A percentile compares a stretch with the other conserved stretches of the same genome.
Conservation (phyloP, 2,797 vertebrate genomes). For the Hoplostethus mediterraneus region DNA sequence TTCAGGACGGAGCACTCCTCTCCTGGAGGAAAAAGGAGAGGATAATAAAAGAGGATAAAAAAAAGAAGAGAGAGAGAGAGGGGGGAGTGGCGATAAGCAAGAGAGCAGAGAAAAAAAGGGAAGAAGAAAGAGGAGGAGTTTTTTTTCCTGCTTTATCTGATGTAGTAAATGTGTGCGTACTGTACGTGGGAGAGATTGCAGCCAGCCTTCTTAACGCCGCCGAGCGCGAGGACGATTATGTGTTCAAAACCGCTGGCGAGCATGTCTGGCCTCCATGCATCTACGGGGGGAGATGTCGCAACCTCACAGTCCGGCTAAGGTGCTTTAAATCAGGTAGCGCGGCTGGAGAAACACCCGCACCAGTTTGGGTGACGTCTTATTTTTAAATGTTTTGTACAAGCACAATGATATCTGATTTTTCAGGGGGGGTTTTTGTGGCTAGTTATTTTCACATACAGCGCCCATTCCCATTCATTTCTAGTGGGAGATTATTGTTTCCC, state of each 20-base stretch:
- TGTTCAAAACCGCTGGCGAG: slow-evolving; percentile 61
- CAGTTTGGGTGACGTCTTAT: not conserved
- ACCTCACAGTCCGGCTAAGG: slow-evolving; percentile 30
- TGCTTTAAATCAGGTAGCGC: slow-evolving; percentile 45
- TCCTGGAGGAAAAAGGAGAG: slow-evolving; percentile 62
- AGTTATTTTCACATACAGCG: too few relatives aligned
- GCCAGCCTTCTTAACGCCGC: slow-evolving; percentile 41
- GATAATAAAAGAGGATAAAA: slow-evolving; percentile 76
- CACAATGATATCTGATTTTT: too few relatives aligned
- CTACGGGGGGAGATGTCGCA: slow-evolving; percentile 19
- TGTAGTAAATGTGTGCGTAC: slow-evolving; percentile 76
- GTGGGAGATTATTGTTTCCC: not conserved
- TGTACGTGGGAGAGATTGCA: slow-evolving; percentile 67
- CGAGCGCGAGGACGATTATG: slow-evolving; percentile 69
- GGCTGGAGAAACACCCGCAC: not conserved
- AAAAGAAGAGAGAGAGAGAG: slow-evolving; percentile 32
- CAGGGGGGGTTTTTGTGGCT: too few relatives aligned
- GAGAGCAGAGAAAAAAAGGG: slow-evolving; percentile 43
- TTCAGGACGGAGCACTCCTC: slow-evolving; percentile 75
- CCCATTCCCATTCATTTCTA: too few relatives aligned
- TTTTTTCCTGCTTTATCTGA: slow-evolving; percentile 72
- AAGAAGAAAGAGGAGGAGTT: slow-evolving; percentile 11
- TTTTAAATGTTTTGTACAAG: too few relatives aligned
- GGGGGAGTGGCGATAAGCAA: slow-evolving; percentile 60
- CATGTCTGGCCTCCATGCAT: slow-evolving; percentile 36